Evolutionary conservation across 2,113 vertebrate genomes (phyloP), one percentile per base, ranked within the genome.

Genomic region (Engystomops pustulosus): DNA sequence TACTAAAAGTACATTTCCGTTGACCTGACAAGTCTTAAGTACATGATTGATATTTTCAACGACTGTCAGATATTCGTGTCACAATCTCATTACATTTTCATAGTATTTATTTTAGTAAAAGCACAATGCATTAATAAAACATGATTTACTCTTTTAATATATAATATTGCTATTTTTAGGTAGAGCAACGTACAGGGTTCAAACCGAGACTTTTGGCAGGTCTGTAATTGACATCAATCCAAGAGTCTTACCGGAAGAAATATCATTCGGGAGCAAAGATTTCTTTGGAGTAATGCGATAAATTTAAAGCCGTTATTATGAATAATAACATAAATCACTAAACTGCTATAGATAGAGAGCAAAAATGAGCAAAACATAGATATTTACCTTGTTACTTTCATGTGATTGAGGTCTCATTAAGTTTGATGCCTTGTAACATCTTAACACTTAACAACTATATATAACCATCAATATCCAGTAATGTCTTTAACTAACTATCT

Each of bases 141-240:
- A 36, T 68, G 14, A 6, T 68, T 36, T 36, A 36, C 17, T 12
- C 36, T 36, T 20, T 20, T 7, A 68, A 30, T 36, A 18, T 68
- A n/a, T 36, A 30, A 68, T 68, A 68, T 36, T 30, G 65, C 30
- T 32, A 34, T 34, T 32, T 18, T 34, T 62, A 18, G 62, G 7
- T 67, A 34, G 3, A 1, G 30, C 15, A 36, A 30, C 17, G 10
- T 34, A 8, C 17, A 9, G 27, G 30, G 32, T 36, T 36, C 65
- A 68, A 36, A 68, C 65, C 36, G 6, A 68, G 32, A 36, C 17
- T 36, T 27, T 65, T 68, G 65, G 65, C 65, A 68, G 32, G 65
- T 68, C 65, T 68, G 14, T 68, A 68, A 68, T 36, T 68, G 65
- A 68, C 65, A 68, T 36, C 65, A 20, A 68, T 68, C 65, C 65